Percentiles rank a stretch among this genome's conserved stretches.
phyloP scores from a whole-genome alignment of 2,888 invertebrate genomes.

The Agrotis clavis region DNA sequence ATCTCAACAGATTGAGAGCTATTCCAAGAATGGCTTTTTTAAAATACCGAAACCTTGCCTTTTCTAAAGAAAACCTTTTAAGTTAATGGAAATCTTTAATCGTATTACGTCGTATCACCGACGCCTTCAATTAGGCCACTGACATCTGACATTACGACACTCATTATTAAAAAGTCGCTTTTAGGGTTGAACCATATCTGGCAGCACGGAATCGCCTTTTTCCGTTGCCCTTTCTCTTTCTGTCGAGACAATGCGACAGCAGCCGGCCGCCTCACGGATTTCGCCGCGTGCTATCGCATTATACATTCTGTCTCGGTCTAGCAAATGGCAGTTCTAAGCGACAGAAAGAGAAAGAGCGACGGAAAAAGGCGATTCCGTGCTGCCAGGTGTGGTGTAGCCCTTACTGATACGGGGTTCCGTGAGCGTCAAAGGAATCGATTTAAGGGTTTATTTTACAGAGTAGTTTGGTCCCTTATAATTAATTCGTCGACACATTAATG shows the following conservation, averaged over 20 bases:
- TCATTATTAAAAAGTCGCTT: constrained; percentile 24
- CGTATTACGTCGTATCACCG: constrained; percentile 17
- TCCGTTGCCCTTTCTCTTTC: no score
- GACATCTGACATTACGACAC: constrained; percentile 16
- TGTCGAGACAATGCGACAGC: no score
- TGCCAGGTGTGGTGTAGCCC: no score
- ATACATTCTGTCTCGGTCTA: no score
- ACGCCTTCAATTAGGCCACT: constrained; percentile 18
- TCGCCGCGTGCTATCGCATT: no score
- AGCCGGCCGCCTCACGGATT: no score
- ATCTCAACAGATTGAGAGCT: constrained; percentile 4
- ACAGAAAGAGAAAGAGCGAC: no score
- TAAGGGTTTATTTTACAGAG: background rate
- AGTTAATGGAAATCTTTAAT: constrained; percentile 37
- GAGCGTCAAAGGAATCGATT: background rate
- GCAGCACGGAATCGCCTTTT: no score
- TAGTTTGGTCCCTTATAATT: background rate
- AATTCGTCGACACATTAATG: background rate
- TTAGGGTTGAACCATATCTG: no score
- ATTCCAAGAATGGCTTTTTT: background rate
- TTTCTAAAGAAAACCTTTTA: constrained; percentile 25
- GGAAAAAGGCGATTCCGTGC: no score
- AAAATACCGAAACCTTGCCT: constrained; percentile 12
- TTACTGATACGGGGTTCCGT: constrained; percentile 2
- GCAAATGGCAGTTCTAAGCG: no score